Evolutionary conservation across 2,113 vertebrate genomes (phyloP), one percentile per base, ranked within the genome.

Genomic region (Raja brachyura): DNA sequence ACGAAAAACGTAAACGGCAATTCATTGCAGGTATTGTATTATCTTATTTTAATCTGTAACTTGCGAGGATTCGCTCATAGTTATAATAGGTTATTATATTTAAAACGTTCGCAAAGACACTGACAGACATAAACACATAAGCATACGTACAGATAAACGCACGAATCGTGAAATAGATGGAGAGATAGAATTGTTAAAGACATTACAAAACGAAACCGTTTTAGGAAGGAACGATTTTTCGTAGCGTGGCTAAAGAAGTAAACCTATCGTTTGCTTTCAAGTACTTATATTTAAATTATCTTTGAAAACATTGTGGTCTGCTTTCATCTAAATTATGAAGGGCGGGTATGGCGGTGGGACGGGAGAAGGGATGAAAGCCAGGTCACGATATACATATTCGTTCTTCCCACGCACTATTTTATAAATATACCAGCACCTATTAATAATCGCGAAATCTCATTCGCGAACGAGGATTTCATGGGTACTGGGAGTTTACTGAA

Each of bases 401-500:
- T 92, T 92, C 5, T 73, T 66, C 33, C 66, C 66, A 20, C 20
- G 22, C 33, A 70, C 33, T 74, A 54, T 73, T 54, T 73, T 48
- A 25, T 73, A 92, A 92, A 92, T 70, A 92, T 54, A 70, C 95
- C 94, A 95, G 95, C 94, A 95, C 94, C 94, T 94, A 93, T 94
- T 94, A 93, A 93, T 93, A 95, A 95, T 48, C 39, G 39, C 39
- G 39, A 94, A 95, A 93, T 93, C 94, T 95, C 95, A 95, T 88
- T 93, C 95, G 95, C 95, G 96, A 95, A 96, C 96, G 96, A 95
- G 95, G 96, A 96, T 95, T 95, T 96, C 95, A 95, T 96, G 95
- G 95, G 96, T 96, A 96, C 96, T 96, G 95, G 94, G 94, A 97
- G 98, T 98, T 99, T 99, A 97, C 98, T 92, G 90, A 48, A 54